A percentile compares a stretch with the other conserved stretches of the same genome.
Conservation (phyloP, 2,888 invertebrate genomes). For the Pemphredon lugubris region DNA sequence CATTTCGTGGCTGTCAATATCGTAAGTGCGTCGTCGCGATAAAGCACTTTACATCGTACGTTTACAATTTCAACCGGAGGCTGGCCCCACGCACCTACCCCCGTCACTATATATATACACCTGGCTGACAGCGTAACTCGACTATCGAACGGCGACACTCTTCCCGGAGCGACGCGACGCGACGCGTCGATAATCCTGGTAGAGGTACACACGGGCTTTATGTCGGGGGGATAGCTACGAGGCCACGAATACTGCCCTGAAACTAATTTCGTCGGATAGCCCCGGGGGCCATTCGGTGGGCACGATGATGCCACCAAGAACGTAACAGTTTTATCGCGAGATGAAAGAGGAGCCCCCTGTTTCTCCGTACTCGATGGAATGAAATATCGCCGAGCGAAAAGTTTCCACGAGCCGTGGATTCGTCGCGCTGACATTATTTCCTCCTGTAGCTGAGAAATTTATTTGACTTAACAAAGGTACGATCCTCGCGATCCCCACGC, state of each 20-base stretch:
- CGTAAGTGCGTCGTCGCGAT: background rate
- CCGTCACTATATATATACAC: too few relatives aligned
- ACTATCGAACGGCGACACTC: constrained; percentile 56
- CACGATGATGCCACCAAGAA: constrained; percentile 44
- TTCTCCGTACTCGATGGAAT: constrained; percentile 31
- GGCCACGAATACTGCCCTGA: constrained; percentile 36
- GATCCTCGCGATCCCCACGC: too few relatives aligned
- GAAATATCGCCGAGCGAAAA: constrained; percentile 35
- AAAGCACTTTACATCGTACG: background rate
- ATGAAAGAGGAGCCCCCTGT: constrained; percentile 41
- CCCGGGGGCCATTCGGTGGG: constrained; percentile 39
- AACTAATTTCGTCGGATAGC: constrained; percentile 59
- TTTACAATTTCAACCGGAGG: background rate
- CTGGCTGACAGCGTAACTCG: constrained; percentile 41
- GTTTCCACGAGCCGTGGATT: constrained; percentile 24
- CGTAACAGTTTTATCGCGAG: constrained; percentile 60
- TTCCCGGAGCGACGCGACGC: constrained; percentile 36
- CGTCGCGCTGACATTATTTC: background rate
- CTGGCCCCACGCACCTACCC: too few relatives aligned
- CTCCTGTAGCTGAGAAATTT: background rate
- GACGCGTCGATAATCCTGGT: constrained; percentile 50
- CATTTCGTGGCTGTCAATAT: background rate
- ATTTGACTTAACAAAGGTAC: too few relatives aligned
- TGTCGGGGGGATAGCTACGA: constrained; percentile 1
- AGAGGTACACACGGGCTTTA: constrained; percentile 41